Percentiles rank a stretch among this genome's conserved stretches.
These are phyloP conservation scores for Megaceryle maxima DNA, from an alignment of 2,113 vertebrate species.

Conservation along the genomic window DNA sequence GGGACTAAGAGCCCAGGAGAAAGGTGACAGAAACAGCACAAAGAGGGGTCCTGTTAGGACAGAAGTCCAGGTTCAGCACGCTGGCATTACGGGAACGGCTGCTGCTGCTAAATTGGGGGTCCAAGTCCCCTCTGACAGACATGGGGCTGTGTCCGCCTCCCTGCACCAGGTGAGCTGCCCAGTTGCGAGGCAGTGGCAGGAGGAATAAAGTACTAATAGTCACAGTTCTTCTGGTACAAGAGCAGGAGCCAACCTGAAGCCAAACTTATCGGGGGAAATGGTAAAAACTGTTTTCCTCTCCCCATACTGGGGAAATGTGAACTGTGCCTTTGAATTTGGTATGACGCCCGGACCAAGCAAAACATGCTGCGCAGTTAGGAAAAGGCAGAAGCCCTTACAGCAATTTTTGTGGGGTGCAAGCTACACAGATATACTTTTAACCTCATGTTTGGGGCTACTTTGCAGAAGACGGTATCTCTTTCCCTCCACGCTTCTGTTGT, in stretches of 20 bases:
- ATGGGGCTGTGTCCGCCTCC: not conserved
- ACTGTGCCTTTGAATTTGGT: not conserved
- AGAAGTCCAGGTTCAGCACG: rapidly evolving
- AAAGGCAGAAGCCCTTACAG: not conserved
- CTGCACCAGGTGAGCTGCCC: not conserved
- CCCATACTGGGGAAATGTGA: not conserved
- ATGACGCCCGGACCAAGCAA: not conserved
- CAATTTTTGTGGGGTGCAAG: not conserved
- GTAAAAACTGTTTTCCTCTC: not conserved
- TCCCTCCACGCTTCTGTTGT: not conserved
- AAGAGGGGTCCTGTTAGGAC: not conserved
- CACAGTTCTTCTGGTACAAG: not conserved
- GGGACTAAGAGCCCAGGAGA: not conserved
- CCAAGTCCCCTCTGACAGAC: not conserved
- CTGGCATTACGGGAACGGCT: not conserved
- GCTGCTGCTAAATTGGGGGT: not conserved
- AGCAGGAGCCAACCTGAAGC: not conserved
- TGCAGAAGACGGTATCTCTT: not conserved
- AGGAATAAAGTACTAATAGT: not conserved
- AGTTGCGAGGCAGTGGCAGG: rapidly evolving
- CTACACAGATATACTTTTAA: not conserved
- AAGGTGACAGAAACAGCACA: not conserved
- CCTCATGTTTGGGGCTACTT: not conserved
- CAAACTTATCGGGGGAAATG: not conserved
- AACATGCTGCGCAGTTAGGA: not conserved